Evolutionary conservation across 2,888 invertebrate species (phyloP).

Genomic region (Netelia inedita): DNA sequence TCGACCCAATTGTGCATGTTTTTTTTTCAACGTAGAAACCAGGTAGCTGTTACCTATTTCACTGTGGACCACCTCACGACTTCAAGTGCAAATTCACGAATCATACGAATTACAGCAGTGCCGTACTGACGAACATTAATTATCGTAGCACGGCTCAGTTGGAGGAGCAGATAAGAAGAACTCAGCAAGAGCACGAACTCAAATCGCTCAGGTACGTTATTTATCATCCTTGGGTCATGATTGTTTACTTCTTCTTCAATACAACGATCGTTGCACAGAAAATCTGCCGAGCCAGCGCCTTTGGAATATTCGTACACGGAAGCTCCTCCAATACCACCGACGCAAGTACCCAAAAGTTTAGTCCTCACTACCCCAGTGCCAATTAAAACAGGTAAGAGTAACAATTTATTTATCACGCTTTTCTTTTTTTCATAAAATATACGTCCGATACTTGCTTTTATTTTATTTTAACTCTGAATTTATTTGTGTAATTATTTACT

Average conservation of each 20-base stretch:
- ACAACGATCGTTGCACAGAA: conserved; percentile 69
- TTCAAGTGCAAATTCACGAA: conserved; percentile 97
- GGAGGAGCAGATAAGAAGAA: conserved; percentile 90
- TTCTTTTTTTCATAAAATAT: conserved; percentile 13
- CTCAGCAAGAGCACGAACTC: conserved; percentile 91
- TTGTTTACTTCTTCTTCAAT: neutral
- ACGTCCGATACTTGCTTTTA: neutral
- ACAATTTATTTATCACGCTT: conserved; percentile 26
- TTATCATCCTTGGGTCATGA: neutral
- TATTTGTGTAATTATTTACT: no score
- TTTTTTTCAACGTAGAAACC: conserved; percentile 87
- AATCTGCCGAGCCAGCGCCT: conserved; percentile 73
- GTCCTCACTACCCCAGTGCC: conserved; percentile 74
- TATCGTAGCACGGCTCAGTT: conserved; percentile 85
- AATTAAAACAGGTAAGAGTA: conserved; percentile 75
- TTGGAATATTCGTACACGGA: conserved; percentile 78
- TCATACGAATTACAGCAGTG: conserved; percentile 95
- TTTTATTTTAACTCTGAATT: neutral
- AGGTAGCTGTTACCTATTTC: conserved; percentile 96
- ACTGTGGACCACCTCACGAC: conserved; percentile 95
- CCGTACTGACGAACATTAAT: conserved; percentile 89
- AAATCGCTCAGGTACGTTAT: conserved; percentile 88
- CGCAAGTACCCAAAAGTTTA: conserved; percentile 73
- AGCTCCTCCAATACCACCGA: conserved; percentile 70
- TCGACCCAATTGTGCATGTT: neutral